Evolutionary conservation across 2,113 vertebrate species (phyloP), one percentile per base, ranked within the genome.

Genomic region (Oophaga pumilio): DNA sequence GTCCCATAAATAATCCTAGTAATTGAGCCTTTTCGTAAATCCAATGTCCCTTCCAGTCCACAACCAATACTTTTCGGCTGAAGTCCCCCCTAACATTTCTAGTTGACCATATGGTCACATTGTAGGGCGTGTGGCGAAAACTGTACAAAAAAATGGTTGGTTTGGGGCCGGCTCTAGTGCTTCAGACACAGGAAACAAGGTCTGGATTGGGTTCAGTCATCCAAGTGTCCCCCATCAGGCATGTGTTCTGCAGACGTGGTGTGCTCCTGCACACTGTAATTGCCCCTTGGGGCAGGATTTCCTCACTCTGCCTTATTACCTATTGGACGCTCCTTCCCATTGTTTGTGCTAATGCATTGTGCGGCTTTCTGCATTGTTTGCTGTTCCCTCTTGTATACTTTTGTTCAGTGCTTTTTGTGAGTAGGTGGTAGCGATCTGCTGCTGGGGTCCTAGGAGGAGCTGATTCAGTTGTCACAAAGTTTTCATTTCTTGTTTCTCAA

Each of bases 301-400:
- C 62, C 81, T 83, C 11, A 50, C 49, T 52, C 22, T 26, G 69
- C 79, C 57, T 64, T 82, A 62, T 82, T 82, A 82, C 79, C 59
- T 49, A 49, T 20, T 62, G 57, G 59, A 64, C 33, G 11, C 77
- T 69, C 43, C 9, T 69, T 66, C 81, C 81, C 50, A 83, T 83
- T 82, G 81, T 82, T 82, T 18, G 28, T 52, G 4, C 62, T 82
- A 68, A 82, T 82, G 81, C 20, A 68, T 68, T 83, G 20, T 83
- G 81, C 22, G 2, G 62, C 33, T 26, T 66, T 69, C 8, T 52
- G 43, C 64, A 69, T 83, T 83, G 81, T 83, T n/a, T 49, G 24
- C 28, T 60, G 0, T n/a, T 12, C 28, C 18, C 81, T 43, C 81
- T 68, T 50, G 43, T 53, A 17, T 26, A 24, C 20, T 83, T 49